Percentiles rank a stretch among this genome's conserved stretches.
Evolutionary conservation across 2,113 vertebrate species (phyloP).

Genomic region (Anarrhichthys ocellatus): DNA sequence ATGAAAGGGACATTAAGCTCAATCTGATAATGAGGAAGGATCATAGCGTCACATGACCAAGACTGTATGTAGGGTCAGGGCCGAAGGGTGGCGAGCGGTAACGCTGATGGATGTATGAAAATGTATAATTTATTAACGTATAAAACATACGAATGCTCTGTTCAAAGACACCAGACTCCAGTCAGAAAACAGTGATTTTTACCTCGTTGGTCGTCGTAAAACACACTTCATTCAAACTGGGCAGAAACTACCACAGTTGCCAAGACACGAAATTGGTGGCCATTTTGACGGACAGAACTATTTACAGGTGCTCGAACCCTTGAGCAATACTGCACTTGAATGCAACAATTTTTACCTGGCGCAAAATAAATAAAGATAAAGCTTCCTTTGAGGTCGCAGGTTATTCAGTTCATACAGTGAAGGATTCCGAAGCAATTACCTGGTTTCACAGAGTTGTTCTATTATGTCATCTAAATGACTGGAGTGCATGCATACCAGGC

Average conservation of each 20-base stretch:
- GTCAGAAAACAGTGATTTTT: too few species aligned
- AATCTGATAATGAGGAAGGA: not conserved
- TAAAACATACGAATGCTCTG: too few species aligned
- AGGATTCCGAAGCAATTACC: not conserved
- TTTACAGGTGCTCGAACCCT: not conserved
- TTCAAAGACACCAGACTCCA: too few species aligned
- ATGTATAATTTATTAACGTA: too few species aligned
- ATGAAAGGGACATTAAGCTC: not conserved
- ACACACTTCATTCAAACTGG: too few species aligned
- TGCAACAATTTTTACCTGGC: not conserved
- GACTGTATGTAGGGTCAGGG: not conserved
- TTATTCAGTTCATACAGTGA: too few species aligned
- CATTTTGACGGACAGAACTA: not conserved
- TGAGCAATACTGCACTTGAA: not conserved
- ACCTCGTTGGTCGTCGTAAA: too few species aligned
- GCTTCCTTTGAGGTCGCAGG: too few species aligned
- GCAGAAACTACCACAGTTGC: not conserved
- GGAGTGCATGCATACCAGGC: not conserved
- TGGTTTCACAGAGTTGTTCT: not conserved
- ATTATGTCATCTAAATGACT: not conserved
- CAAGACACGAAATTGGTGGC: not conserved
- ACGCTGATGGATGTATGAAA: not conserved
- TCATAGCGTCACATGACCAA: not conserved
- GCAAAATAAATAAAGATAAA: too few species aligned
- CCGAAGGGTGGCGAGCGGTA: not conserved